Conservation (phyloP, 1,140 invertebrate genomes). For the Batillaria attramentaria region DNA sequence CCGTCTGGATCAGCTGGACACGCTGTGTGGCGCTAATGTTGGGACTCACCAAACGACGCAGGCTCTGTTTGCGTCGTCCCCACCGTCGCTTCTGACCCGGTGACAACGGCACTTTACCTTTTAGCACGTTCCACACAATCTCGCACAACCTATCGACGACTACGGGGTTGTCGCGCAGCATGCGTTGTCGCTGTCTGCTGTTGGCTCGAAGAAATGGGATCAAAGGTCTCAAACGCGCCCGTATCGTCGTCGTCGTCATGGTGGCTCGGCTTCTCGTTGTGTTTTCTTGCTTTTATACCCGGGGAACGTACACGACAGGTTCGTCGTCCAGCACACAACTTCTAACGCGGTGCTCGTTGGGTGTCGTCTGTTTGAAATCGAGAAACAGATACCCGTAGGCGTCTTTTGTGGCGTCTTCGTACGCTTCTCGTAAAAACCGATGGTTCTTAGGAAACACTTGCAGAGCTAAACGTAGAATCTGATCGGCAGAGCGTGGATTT, state of each 20-base stretch:
- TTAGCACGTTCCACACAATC: constrained; percentile 19
- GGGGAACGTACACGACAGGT: background rate
- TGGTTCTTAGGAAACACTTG: too few species aligned
- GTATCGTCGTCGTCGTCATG: background rate
- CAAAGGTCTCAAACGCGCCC: background rate
- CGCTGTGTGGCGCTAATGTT: background rate
- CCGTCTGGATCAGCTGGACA: constrained; percentile 3
- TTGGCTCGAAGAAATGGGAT: background rate
- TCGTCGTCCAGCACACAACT: background rate
- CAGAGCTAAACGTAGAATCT: too few species aligned
- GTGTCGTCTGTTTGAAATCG: background rate
- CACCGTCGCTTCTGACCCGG: background rate
- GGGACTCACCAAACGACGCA: background rate
- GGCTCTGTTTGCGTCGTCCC: background rate
- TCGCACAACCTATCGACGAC: constrained; percentile 6
- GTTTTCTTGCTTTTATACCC: background rate
- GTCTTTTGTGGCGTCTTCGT: background rate
- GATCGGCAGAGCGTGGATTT: too few species aligned
- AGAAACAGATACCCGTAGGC: background rate
- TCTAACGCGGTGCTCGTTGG: background rate
- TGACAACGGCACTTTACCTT: constrained; percentile 24
- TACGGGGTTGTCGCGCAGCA: background rate
- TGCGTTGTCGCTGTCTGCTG: background rate
- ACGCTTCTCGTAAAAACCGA: background rate
- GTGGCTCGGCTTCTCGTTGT: background rate